Conservation (phyloP, 2,797 vertebrate species). For the Sebastes cheni region DNA sequence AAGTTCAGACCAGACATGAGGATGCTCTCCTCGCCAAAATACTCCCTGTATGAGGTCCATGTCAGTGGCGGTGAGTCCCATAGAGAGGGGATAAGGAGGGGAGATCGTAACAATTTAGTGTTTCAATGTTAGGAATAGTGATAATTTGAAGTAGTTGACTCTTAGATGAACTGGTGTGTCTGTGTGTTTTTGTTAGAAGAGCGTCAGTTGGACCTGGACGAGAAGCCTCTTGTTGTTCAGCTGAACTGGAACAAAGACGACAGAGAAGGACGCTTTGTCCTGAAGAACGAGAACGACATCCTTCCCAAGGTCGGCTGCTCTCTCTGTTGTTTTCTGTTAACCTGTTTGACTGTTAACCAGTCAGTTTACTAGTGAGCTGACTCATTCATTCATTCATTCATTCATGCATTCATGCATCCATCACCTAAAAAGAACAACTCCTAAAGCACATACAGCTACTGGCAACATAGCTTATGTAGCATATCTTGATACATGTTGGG, state of each 20-base stretch:
- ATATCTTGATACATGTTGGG: neutral
- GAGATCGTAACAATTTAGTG: neutral
- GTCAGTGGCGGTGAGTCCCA: conserved; percentile 94
- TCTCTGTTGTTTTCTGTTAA: neutral
- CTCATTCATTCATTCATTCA: neutral
- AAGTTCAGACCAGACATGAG: conserved; percentile 99
- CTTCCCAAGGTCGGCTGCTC: conserved; percentile 88
- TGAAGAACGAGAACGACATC: conserved; percentile 98
- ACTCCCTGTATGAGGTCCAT: conserved; percentile 97
- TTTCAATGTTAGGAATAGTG: neutral
- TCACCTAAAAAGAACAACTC: neutral
- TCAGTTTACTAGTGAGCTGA: neutral
- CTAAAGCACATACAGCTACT: neutral
- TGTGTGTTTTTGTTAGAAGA: conserved; percentile 88
- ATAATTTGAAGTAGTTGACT: neutral
- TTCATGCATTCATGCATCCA: neutral
- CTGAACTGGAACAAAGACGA: conserved; percentile 99
- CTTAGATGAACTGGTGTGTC: neutral
- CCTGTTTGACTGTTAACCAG: neutral
- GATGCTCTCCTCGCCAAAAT: conserved; percentile 97
- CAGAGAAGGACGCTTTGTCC: conserved; percentile 95
- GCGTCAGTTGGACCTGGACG: conserved; percentile 96
- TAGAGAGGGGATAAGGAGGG: too few species aligned
- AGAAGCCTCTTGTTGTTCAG: conserved; percentile 98
- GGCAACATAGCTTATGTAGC: neutral